Percentiles rank a stretch among this genome's conserved stretches.
Conservation (phyloP, 1,140 invertebrate species). For the Mycetomoellerius zeteki region DNA sequence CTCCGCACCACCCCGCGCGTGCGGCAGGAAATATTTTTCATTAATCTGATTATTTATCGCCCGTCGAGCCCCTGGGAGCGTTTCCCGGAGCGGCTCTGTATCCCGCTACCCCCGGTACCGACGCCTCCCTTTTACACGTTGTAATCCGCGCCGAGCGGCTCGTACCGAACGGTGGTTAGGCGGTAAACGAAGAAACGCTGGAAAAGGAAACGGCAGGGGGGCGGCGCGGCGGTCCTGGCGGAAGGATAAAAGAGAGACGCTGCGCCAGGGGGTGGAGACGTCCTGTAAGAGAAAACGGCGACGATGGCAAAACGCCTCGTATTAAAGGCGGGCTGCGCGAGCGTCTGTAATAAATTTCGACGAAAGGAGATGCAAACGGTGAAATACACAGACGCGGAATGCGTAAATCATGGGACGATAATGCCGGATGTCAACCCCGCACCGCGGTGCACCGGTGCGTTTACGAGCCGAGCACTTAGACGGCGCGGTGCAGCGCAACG, state of each 20-base stretch:
- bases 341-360: conserved; percentile 81
- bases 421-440: conserved; percentile 82
- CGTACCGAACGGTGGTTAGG: conserved; percentile 69
- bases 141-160: conserved; percentile 77
- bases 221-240: conserved; percentile 39
- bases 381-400: conserved; percentile 82
- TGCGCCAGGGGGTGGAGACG: not conserved
- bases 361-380: conserved; percentile 83
- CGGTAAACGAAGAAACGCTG: conserved; percentile 68
- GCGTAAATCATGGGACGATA: conserved; percentile 84
- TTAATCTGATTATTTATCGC: conserved; percentile 87
- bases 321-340: conserved; percentile 33
- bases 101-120: not conserved
- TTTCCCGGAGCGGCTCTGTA: conserved; percentile 26
- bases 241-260: conserved; percentile 64
- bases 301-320: conserved; percentile 29
- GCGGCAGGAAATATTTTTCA: conserved; percentile 84
- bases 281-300: not conserved
- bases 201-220: conserved; percentile 70
- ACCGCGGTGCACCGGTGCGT: conserved; percentile 79
- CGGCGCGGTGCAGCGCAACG: conserved; percentile 21
- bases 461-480: conserved; percentile 77
- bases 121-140: conserved; percentile 75
- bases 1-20: conserved; percentile 5
- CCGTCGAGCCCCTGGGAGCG: conserved; percentile 76